Evolutionary conservation across 2,888 invertebrate species (phyloP).

Genomic region (Crossocerus cetratus): DNA sequence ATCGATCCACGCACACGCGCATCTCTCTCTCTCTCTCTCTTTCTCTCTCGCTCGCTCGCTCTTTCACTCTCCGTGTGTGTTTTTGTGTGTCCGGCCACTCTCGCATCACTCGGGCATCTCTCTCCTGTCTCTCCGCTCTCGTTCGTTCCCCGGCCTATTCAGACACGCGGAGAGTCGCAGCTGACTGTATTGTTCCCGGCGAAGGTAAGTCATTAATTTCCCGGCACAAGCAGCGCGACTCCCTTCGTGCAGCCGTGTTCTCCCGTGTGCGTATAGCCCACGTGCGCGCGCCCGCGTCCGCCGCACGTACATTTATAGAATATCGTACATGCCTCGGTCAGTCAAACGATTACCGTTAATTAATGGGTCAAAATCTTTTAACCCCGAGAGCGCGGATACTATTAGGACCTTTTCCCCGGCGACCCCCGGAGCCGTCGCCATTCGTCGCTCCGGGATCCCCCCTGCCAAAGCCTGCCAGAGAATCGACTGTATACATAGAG

Average conservation of each 20-base stretch:
- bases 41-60: too few relatives aligned
- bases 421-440: too few relatives aligned
- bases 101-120: conserved; percentile 39
- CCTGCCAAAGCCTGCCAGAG: too few relatives aligned
- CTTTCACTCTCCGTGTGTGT: conserved; percentile 41
- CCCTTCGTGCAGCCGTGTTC: conserved; percentile 3
- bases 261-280: conserved; percentile 6
- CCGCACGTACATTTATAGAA: conserved; percentile 35
- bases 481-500: too few relatives aligned
- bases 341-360: conserved; percentile 53
- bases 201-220: conserved; percentile 75
- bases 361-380: conserved; percentile 42
- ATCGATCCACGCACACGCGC: conserved; percentile 55
- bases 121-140: background rate
- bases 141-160: conserved; percentile 2
- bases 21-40: too few relatives aligned
- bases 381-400: background rate
- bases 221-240: conserved; percentile 67
- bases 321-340: conserved; percentile 33
- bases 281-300: conserved; percentile 9
- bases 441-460: too few relatives aligned
- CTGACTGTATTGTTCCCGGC: conserved; percentile 69
- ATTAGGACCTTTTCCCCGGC: background rate
- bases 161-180: conserved; percentile 59
- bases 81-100: conserved; percentile 62